These are phyloP conservation scores for Solea solea DNA, from an alignment of 2,113 vertebrate species.

Conservation along the genomic window DNA sequence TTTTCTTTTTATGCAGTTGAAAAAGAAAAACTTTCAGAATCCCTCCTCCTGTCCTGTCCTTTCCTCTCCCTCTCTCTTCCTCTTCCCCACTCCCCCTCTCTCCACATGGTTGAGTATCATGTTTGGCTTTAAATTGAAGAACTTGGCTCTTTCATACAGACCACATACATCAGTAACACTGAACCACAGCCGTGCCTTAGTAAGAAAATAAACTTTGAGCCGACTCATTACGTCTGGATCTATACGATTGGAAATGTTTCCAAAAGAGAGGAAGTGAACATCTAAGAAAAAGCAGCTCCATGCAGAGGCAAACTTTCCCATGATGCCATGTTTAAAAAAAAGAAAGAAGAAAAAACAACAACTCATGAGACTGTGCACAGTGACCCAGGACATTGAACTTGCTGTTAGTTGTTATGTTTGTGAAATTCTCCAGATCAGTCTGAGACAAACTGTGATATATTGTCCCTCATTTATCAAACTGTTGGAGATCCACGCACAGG, in stretches of 20 bases:
- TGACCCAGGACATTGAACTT: conserved; percentile 13
- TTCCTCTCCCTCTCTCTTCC: neutral
- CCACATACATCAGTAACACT: conserved; percentile 41
- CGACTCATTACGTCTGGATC: neutral
- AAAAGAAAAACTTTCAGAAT: no score
- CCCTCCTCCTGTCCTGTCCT: conserved; percentile 1
- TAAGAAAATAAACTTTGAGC: conserved; percentile 21
- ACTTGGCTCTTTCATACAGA: conserved; percentile 31
- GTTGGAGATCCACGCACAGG: no score
- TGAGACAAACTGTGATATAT: neutral
- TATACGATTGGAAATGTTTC: neutral
- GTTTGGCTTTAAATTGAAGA: conserved; percentile 46
- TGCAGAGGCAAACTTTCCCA: no score
- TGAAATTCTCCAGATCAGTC: conserved; percentile 4
- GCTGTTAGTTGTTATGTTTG: neutral
- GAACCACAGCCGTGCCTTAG: conserved; percentile 17
- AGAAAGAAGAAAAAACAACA: no score
- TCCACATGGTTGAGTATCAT: conserved; percentile 46
- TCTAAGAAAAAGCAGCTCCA: neutral
- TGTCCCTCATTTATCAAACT: no score
- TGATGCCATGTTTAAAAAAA: no score
- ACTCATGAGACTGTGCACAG: no score
- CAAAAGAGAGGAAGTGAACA: neutral
- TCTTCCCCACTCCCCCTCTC: conserved; percentile 3
- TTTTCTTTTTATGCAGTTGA: no score